Base-by-base conservation (phyloP, 2,113 vertebrate genomes). In the Coptodon rendalli region DNA sequence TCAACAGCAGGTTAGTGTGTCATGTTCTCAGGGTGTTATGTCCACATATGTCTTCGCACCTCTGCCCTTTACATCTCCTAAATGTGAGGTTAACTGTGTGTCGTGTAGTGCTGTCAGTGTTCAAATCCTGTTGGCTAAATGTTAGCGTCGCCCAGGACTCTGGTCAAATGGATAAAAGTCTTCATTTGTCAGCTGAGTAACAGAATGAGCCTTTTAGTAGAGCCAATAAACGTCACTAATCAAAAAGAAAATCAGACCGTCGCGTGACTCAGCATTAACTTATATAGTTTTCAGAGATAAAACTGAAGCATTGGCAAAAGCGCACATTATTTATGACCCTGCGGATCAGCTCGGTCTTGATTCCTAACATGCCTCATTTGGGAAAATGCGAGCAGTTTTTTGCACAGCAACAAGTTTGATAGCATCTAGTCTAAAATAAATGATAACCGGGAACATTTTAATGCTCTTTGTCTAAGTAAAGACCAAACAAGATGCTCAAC, bases 1-100 rank as follows among this genome's bases (percentile, higher is more conserved):
- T 54, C n/a, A 78, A 50, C 71, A 78, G 31, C 68, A 50, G 53
- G 80, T 61, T 79, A 90, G 71, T 43, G 34, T 93, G 81, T 88
- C 91, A 92, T 89, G 81, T 88, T 92, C 92, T 95, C 94, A 95
- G 92, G 94, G 91, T 92, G 91, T 87, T 86, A 85, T 80, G 53
- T 71, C 88, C 79, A 76, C 40, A 36, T 11, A 11, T 24, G 50
- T 84, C 68, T 36, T 52, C 8, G 29, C 76, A 43, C 56, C 40
- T 56, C 53, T 63, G 27, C 52, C 68, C 54, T 91, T 43, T 73
- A 38, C 78, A 48, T 61, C 19, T 40, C 43, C 27, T 78, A 80
- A 84, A 29, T 57, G 73, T 81, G 78, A 80, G 83, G 86, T 89
- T 38, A 43, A 27, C 59, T 86, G 53, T 31, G 56, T 91, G 54